A percentile compares a stretch with the other conserved stretches of the same genome.
Conservation (phyloP, 2,888 invertebrate genomes). For the Cyclophora punctaria region DNA sequence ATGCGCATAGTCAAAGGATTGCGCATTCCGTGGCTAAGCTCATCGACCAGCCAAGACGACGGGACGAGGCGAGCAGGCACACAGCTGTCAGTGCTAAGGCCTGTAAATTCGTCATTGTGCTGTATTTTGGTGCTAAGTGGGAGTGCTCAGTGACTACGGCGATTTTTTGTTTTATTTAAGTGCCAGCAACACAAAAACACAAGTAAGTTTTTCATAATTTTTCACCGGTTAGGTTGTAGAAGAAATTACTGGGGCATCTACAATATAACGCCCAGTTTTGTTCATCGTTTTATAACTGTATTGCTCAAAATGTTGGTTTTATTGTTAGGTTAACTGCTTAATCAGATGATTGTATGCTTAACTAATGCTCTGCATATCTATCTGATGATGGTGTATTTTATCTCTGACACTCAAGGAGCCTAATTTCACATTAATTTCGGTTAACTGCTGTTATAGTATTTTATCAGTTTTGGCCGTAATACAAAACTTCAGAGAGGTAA, state of each 20-base stretch:
- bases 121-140: slow-evolving; percentile 67
- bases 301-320: too few relatives aligned
- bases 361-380: too few relatives aligned
- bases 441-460: neutral
- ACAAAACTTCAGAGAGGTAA: too few relatives aligned
- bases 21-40: slow-evolving; percentile 68
- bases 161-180: slow-evolving; percentile 44
- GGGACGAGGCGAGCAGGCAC: slow-evolving; percentile 24
- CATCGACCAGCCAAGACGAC: slow-evolving; percentile 47
- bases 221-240: slow-evolving; percentile 4
- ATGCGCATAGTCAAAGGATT: slow-evolving; percentile 74
- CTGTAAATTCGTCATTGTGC: slow-evolving; percentile 51
- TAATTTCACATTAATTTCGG: neutral
- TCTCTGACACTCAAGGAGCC: slow-evolving; percentile 18
- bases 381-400: slow-evolving; percentile 35
- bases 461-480: too few relatives aligned
- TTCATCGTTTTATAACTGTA: too few relatives aligned
- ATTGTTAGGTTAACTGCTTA: too few relatives aligned
- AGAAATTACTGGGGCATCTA: slow-evolving; percentile 3
- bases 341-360: too few relatives aligned
- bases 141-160: slow-evolving; percentile 55
- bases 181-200: slow-evolving; percentile 45
- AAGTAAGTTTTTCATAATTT: slow-evolving; percentile 41
- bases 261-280: neutral
- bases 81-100: slow-evolving; percentile 51